Percentiles rank a stretch among this genome's conserved stretches.
Evolutionary conservation across 2,113 vertebrate genomes (phyloP).

Genomic region (Rhineura floridana): DNA sequence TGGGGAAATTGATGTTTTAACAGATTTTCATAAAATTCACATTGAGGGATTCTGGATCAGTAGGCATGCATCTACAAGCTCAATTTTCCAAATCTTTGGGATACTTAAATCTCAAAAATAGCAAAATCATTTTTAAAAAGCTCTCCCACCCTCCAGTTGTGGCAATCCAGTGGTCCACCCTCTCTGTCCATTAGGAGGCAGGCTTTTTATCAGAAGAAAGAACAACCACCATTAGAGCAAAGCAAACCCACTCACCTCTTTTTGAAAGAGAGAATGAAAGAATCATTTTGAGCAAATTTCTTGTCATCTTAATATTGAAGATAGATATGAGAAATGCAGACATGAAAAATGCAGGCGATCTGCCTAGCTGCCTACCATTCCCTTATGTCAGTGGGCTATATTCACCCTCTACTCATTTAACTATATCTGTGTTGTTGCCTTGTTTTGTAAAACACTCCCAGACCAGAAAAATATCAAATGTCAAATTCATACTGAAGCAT

Average conservation of each 20-base stretch:
- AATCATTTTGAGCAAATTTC: neutral
- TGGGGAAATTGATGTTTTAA: neutral
- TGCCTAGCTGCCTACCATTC: neutral
- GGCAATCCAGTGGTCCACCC: neutral
- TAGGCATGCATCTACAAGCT: neutral
- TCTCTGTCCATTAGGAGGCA: neutral
- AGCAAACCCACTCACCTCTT: neutral
- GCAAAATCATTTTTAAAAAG: too few species aligned
- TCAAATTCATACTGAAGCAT: neutral
- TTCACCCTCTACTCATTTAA: neutral
- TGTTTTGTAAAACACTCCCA: neutral
- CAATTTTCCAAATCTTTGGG: neutral
- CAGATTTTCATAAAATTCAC: neutral
- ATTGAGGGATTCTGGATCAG: neutral
- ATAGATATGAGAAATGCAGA: neutral
- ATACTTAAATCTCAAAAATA: neutral
- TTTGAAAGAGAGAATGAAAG: neutral
- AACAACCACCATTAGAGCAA: too few species aligned
- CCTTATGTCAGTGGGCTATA: neutral
- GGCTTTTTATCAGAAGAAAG: neutral
- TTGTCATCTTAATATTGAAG: neutral
- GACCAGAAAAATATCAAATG: neutral
- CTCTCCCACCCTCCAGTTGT: neutral
- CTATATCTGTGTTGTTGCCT: neutral
- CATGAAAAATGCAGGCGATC: neutral